These are phyloP conservation scores for Hemibagrus wyckioides DNA, from an alignment of 2,113 vertebrate genomes.

Conservation along the genomic window DNA sequence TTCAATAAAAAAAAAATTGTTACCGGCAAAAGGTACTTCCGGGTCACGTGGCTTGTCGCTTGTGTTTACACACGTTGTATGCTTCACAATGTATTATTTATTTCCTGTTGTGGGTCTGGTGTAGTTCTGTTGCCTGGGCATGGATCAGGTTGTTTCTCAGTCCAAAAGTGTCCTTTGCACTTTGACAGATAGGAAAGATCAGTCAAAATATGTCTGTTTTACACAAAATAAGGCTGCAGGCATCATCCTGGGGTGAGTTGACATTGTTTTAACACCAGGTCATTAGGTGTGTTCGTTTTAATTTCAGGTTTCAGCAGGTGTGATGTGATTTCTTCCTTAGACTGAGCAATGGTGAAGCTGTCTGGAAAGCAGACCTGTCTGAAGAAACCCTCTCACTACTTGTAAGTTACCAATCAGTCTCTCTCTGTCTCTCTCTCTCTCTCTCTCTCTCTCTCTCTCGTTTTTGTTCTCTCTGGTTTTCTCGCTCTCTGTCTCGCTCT, in stretches of 20 bases:
- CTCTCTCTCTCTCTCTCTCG: too few species aligned
- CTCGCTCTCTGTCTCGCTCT: too few species aligned
- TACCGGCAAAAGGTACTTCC: neutral
- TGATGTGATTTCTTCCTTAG: conserved; percentile 46
- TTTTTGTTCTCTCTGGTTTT: too few species aligned
- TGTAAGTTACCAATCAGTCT: too few species aligned
- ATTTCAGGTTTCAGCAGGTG: too few species aligned
- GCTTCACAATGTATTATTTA: neutral
- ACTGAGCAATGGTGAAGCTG: conserved; percentile 64
- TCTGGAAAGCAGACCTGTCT: conserved; percentile 56
- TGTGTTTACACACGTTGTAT: neutral
- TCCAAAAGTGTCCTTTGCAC: conserved; percentile 50
- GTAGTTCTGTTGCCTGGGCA: neutral
- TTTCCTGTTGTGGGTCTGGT: neutral
- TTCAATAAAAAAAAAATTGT: neutral
- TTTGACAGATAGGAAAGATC: conserved; percentile 58
- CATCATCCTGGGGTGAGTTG: conserved; percentile 63
- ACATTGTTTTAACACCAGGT: neutral
- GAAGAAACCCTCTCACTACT: conserved; percentile 57
- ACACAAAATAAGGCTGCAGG: conserved; percentile 48
- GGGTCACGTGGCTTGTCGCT: neutral
- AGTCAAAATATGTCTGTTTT: conserved; percentile 61
- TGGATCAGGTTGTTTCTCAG: conserved; percentile 26
- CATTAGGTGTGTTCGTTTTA: too few species aligned
- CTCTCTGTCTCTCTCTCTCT: too few species aligned